Percentiles rank a stretch among this genome's conserved stretches.
Evolutionary conservation across 1,140 invertebrate genomes (phyloP).

Genomic region (Platorchestia sp.): DNA sequence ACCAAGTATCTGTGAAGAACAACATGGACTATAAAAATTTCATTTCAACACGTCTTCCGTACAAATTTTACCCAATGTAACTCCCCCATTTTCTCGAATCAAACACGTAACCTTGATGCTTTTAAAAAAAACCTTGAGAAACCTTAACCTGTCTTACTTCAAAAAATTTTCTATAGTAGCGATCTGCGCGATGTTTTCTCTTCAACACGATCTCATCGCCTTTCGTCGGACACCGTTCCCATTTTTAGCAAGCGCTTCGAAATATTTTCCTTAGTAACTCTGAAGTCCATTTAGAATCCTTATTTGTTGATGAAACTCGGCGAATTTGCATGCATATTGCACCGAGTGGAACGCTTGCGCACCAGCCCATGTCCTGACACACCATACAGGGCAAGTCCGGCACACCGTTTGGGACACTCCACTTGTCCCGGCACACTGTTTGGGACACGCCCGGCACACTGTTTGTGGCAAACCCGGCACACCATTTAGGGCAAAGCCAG

Average conservation of each 20-base stretch:
- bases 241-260: not conserved
- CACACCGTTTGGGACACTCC: too few species aligned
- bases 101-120: not conserved
- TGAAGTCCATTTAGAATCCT: not conserved
- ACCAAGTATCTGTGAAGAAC: too few species aligned
- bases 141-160: not conserved
- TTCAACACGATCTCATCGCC: not conserved
- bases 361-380: not conserved
- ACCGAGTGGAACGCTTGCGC: not conserved
- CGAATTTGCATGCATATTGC: conserved; percentile 33
- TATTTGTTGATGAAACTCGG: conserved; percentile 41
- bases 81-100: not conserved
- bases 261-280: not conserved
- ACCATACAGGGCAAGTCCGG: too few species aligned
- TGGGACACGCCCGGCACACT: not conserved
- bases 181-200: not conserved
- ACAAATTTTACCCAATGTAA: too few species aligned
- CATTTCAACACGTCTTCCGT: too few species aligned
- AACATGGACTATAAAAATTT: too few species aligned
- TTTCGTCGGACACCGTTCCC: not conserved
- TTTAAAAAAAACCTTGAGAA: not conserved
- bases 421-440: too few species aligned
- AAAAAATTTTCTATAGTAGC: not conserved
- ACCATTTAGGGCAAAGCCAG: too few species aligned
- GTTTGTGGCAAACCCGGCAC: too few species aligned